Evolutionary conservation across 1,140 invertebrate species (phyloP).

Genomic region (Drosophila ficusphila): DNA sequence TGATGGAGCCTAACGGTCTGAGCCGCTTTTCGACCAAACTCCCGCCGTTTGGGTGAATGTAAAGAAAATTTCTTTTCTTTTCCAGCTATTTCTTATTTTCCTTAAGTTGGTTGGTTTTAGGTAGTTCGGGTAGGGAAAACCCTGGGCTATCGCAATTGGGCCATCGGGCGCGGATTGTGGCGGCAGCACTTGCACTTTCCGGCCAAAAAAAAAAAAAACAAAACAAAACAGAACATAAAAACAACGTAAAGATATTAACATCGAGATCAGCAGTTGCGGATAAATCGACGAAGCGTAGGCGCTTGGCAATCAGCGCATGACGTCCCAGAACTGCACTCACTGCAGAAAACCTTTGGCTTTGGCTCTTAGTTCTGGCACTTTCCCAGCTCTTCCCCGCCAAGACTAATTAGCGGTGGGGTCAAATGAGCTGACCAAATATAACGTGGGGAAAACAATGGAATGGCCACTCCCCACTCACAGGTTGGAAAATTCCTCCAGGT

Average conservation of each 20-base stretch:
- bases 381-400: not conserved
- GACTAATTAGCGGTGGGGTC: constrained; percentile 43
- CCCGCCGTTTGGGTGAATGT: not conserved
- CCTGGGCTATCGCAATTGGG: constrained; percentile 64
- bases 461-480: not conserved
- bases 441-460: constrained; percentile 6
- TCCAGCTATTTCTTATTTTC: not conserved
- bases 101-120: not conserved
- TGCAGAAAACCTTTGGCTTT: constrained; percentile 15
- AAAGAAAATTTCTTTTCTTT: constrained; percentile 11
- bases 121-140: constrained; percentile 15
- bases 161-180: constrained; percentile 43
- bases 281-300: constrained; percentile 68
- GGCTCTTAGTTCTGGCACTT: not conserved
- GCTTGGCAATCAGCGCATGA: constrained; percentile 75
- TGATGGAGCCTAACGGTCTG: constrained; percentile 45
- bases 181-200: constrained; percentile 73
- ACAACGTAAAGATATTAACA: constrained; percentile 20
- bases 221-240: too few relatives aligned
- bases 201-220: too few relatives aligned
- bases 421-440: constrained; percentile 23
- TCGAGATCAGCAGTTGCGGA: constrained; percentile 18
- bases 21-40: constrained; percentile 56
- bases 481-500: not conserved
- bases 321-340: constrained; percentile 55